These are phyloP conservation scores for Pseudoatta argentina DNA, from an alignment of 1,140 invertebrate genomes.

Conservation along the genomic window DNA sequence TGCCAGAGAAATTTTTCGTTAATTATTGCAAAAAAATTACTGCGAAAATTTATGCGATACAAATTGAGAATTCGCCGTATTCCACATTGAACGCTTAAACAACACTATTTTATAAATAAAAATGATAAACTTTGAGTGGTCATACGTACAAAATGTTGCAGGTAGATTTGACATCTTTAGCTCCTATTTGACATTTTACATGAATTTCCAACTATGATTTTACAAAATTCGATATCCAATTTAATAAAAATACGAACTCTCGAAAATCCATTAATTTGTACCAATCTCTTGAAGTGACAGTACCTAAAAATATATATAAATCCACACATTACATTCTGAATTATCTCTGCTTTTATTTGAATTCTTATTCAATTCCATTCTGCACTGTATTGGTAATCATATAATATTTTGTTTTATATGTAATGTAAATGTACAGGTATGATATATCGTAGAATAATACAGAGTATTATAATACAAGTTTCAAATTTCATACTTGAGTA, in stretches of 20 bases:
- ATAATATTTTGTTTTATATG: constrained; percentile 30
- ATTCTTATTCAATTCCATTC: not conserved
- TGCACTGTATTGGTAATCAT: not conserved
- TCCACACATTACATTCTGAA: not conserved
- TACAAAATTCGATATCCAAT: not conserved
- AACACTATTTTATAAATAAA: constrained; percentile 21
- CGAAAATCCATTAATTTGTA: not conserved
- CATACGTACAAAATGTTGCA: not conserved
- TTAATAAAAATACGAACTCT: not conserved
- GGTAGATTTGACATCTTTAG: not conserved
- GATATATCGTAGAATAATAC: constrained; percentile 14
- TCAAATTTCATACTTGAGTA: constrained; percentile 35
- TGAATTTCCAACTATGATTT: not conserved
- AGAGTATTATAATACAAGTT: not conserved
- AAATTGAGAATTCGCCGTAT: not conserved
- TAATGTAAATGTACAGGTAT: constrained; percentile 1
- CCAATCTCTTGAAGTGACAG: not conserved
- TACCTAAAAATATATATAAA: not conserved
- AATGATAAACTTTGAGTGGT: not conserved
- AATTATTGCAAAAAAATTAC: constrained; percentile 7
- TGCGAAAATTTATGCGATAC: not conserved
- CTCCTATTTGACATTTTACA: not conserved
- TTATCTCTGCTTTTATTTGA: not conserved
- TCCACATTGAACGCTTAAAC: not conserved
- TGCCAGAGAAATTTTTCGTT: not conserved